phyloP scores from a whole-genome alignment of 2,797 vertebrate genomes.

The Hoplostethus atlanticus region DNA sequence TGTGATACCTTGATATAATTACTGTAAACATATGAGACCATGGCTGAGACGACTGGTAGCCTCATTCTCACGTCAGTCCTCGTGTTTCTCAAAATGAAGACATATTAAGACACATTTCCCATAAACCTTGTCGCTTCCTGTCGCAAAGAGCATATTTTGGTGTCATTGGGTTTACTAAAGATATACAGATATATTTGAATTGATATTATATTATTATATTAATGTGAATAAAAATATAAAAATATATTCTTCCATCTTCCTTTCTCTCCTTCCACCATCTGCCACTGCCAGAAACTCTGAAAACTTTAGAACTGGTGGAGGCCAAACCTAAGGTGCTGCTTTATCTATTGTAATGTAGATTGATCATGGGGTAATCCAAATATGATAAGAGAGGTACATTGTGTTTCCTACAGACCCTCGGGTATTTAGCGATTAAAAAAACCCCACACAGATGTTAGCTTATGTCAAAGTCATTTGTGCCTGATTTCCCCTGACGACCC shows the following conservation, averaged over 20 bases:
- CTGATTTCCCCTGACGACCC: constrained; percentile 36
- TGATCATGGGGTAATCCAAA: not conserved
- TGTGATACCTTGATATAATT: no score
- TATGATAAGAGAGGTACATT: not conserved
- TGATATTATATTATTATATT: no score
- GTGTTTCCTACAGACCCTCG: not conserved
- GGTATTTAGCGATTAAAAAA: not conserved
- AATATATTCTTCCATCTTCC: constrained; percentile 38
- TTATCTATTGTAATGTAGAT: not conserved
- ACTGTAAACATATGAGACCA: no score
- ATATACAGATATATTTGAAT: no score
- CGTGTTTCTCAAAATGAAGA: no score
- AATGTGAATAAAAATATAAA: constrained; percentile 44
- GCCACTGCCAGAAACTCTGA: constrained; percentile 19
- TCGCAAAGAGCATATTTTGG: no score
- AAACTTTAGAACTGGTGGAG: not conserved
- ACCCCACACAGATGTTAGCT: not conserved
- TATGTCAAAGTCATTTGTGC: constrained; percentile 30
- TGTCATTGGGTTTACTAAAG: no score
- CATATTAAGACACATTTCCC: no score
- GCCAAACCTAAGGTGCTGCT: not conserved
- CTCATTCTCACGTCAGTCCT: no score
- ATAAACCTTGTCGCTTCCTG: no score
- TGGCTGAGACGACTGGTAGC: no score
- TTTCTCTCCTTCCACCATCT: constrained; percentile 51